Evolutionary conservation across 2,113 vertebrate species (phyloP).

Genomic region (Tyrannus savana): DNA sequence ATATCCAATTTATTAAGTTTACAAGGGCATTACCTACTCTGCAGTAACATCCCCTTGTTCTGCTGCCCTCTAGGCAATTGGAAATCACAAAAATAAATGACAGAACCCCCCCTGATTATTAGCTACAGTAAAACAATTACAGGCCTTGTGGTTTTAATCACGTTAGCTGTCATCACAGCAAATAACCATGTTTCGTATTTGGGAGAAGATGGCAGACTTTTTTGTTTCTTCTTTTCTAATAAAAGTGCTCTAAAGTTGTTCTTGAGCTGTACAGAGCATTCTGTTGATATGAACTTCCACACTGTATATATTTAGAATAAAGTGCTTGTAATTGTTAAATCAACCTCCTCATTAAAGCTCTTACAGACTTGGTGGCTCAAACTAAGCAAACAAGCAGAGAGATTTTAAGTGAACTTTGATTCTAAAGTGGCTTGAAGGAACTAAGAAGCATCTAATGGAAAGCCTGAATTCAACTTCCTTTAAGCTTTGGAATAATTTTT

Average conservation of each 20-base stretch:
- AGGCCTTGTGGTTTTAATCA: background rate
- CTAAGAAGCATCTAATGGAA: background rate
- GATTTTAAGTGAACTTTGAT: background rate
- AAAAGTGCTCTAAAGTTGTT: background rate
- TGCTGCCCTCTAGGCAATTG: background rate
- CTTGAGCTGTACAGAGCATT: background rate
- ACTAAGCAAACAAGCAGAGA: background rate
- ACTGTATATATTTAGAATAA: background rate
- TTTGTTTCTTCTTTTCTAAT: background rate
- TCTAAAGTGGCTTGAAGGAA: background rate
- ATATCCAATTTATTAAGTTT: background rate
- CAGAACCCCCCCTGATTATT: background rate
- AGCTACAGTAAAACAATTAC: background rate
- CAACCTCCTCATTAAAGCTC: background rate
- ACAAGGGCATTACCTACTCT: background rate
- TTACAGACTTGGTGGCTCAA: background rate
- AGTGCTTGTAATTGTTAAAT: background rate
- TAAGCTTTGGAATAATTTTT: background rate
- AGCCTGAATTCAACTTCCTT: background rate
- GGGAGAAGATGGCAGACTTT: background rate
- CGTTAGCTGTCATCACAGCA: background rate
- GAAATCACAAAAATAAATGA: background rate
- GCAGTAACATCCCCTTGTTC: background rate
- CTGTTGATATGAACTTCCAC: background rate
- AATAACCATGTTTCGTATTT: background rate